Percentiles rank a stretch among this genome's conserved stretches.
Conservation (phyloP, 2,888 invertebrate genomes). For the Dryococelus australis region DNA sequence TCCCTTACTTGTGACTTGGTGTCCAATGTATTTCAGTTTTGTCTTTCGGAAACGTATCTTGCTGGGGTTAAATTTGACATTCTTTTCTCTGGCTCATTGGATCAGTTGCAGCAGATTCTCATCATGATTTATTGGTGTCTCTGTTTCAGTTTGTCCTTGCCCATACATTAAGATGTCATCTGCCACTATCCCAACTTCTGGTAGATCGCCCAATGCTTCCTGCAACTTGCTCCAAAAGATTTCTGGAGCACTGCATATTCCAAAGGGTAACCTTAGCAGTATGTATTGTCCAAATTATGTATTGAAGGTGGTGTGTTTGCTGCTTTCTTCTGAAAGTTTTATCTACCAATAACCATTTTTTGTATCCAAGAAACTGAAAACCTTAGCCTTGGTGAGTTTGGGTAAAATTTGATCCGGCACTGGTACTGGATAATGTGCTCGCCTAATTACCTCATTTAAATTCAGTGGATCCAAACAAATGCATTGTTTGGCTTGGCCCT, state of each 20-base stretch:
- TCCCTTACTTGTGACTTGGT: not conserved
- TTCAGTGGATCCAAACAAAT: not conserved
- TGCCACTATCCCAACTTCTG: not conserved
- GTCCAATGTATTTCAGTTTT: not conserved
- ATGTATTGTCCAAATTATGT: not conserved
- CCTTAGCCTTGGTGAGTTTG: not conserved
- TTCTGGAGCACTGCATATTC: not conserved
- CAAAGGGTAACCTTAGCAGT: not conserved
- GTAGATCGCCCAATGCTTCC: not conserved
- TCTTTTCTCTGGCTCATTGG: not conserved
- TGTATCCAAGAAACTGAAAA: not conserved
- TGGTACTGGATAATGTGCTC: not conserved
- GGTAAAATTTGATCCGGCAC: not conserved
- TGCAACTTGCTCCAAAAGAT: not conserved
- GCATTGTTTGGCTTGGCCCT: not conserved
- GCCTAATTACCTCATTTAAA: not conserved
- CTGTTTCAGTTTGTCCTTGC: not conserved
- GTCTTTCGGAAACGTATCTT: not conserved
- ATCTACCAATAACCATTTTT: not conserved
- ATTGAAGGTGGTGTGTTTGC: not conserved
- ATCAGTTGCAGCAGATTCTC: not conserved
- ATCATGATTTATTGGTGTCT: not conserved
- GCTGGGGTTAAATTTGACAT: not conserved
- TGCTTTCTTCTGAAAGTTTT: conserved; percentile 6
- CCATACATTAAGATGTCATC: not conserved